Base-by-base conservation (phyloP, 2,797 vertebrate species). In the Xyrichtys novacula region DNA sequence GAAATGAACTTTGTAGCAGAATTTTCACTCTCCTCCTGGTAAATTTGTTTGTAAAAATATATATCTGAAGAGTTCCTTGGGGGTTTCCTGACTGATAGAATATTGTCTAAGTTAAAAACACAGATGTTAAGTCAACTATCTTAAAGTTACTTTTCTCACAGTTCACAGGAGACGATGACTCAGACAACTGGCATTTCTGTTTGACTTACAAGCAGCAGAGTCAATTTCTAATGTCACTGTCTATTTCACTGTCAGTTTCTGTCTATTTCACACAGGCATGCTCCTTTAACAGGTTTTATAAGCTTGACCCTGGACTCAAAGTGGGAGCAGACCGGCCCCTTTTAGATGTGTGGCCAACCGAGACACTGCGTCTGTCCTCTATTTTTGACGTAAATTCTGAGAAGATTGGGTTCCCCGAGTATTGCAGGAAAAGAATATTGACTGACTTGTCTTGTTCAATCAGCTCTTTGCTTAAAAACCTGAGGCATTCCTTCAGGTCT, bases 391-490 rank as follows among this genome's bases (percentile, higher is more conserved):
- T 6, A 61, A 56, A 48, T 65, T 52, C 32, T 65, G 25, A 56
- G 36, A 6, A 54, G 39, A 66, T 42, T 26, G 55, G 2, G 25
- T 58, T 14, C 42, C 22, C n/a, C n/a, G 7, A 16, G 23, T 28
- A 17, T 7, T 57, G 5, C 11, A 49, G 20, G 31, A 68, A 66
- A 38, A 50, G 4, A 52, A 4, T 25, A 70, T 26, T 64, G 64
- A 78, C 31, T 23, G 20, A 28, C 25, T 46, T 26, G 36, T 50
- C 65, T 60, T 54, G 47, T 71, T 53, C 34, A 65, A 63, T 74
- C 69, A 59, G 31, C 23, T 65, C 5, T 26, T 20, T 55, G 15
- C 20, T 20, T 59, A 17, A 60, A 56, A 61, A 61, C 15, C 32
- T 53, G 28, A 43, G 28, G n/a, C 38, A 9, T 29, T 72, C n/a